These are phyloP conservation scores for Cataglyphis albicans DNA, from an alignment of 2,888 invertebrate genomes.

Conservation along the genomic window DNA sequence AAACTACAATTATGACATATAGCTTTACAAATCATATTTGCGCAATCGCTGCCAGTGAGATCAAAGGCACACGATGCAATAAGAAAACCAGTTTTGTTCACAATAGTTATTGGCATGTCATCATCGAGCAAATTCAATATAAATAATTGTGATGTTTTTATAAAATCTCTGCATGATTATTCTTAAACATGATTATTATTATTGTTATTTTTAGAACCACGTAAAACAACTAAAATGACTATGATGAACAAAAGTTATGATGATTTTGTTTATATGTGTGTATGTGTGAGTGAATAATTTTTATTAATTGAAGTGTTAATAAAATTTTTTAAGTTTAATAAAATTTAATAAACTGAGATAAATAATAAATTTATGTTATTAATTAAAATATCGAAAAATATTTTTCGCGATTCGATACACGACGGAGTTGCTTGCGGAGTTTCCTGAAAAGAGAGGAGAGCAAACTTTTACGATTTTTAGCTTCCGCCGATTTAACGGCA, in stretches of 20 bases:
- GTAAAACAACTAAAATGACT: slow-evolving; percentile 23
- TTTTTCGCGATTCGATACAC: slow-evolving; percentile 24
- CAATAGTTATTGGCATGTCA: slow-evolving; percentile 28
- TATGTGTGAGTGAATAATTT: slow-evolving; percentile 28
- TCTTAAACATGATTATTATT: neutral
- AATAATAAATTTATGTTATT: slow-evolving; percentile 38
- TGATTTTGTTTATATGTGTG: neutral
- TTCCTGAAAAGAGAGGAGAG: neutral
- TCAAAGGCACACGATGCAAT: slow-evolving; percentile 6
- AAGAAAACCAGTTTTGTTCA: slow-evolving; percentile 35
- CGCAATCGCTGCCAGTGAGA: slow-evolving; percentile 2
- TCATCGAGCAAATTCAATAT: slow-evolving; percentile 7
- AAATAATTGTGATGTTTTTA: neutral
- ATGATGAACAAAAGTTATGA: slow-evolving; percentile 44
- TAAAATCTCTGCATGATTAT: neutral
- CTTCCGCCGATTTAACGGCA: slow-evolving; percentile 84
- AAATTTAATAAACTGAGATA: neutral
- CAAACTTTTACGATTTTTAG: slow-evolving; percentile 82
- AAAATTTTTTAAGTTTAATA: neutral
- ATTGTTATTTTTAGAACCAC: neutral
- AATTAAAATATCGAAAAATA: slow-evolving; percentile 55
- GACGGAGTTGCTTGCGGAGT: slow-evolving; percentile 25
- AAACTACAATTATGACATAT: slow-evolving; percentile 34
- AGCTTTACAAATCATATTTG: slow-evolving; percentile 16
- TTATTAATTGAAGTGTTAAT: slow-evolving; percentile 61